Conservation (phyloP, 1,140 invertebrate species). For the Manduca sexta region DNA sequence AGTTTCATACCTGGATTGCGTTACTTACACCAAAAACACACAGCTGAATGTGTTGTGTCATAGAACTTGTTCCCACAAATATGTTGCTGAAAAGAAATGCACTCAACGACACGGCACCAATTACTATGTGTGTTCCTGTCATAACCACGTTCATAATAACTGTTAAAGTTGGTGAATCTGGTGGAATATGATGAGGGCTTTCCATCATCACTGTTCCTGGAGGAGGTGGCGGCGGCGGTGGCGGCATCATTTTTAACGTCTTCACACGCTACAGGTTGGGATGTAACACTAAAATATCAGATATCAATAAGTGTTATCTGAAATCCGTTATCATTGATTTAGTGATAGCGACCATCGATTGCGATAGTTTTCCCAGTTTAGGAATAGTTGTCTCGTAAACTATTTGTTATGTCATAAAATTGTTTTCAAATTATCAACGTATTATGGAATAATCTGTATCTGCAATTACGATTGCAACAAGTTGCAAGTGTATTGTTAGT, state of each 20-base stretch:
- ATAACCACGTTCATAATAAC: constrained; percentile 16
- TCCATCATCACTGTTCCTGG: not conserved
- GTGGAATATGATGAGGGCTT: not conserved
- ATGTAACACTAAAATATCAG: not conserved
- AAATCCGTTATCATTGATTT: constrained; percentile 3
- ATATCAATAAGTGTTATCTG: constrained; percentile 1
- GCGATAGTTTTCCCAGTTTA: too few relatives aligned
- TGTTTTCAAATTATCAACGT: too few relatives aligned
- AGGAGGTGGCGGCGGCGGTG: constrained; percentile 10
- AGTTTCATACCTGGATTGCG: too few relatives aligned
- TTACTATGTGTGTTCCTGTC: constrained; percentile 18
- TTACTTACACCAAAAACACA: constrained; percentile 28
- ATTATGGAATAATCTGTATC: too few relatives aligned
- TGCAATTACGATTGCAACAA: too few relatives aligned
- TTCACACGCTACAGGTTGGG: not conserved
- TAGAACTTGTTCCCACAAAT: not conserved
- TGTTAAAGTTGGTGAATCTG: constrained; percentile 2
- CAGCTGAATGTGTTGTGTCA: constrained; percentile 21
- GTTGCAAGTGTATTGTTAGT: too few relatives aligned
- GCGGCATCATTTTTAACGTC: constrained; percentile 5
- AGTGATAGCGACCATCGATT: not conserved
- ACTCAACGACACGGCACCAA: constrained; percentile 19
- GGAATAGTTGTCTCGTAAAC: too few relatives aligned
- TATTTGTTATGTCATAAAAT: too few relatives aligned
- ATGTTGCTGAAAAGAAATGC: constrained; percentile 19